Evolutionary conservation across 2,888 invertebrate species (phyloP), one percentile per base, ranked within the genome.

Genomic region (Pegoplata infirma): DNA sequence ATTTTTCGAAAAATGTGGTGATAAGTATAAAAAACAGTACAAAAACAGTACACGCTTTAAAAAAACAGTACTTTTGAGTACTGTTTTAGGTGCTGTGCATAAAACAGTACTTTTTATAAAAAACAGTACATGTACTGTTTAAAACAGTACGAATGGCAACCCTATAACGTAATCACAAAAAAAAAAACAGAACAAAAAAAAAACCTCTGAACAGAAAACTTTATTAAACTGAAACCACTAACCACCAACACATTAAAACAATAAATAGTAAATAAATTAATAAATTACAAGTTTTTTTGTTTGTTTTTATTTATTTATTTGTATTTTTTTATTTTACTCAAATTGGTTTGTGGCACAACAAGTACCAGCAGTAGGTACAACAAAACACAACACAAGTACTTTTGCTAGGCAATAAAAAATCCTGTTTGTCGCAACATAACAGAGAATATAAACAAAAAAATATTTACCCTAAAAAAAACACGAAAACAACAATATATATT

Each of bases 351-450:
- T 25, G 51, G 23, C 51, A 12, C 51, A 14, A 53, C 12, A 23
- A 5, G 8, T 7, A 32, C n/a, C n/a, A n/a, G n/a, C n/a, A n/a
- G n/a, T n/a, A n/a, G n/a, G n/a, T n/a, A n/a, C n/a, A n/a, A n/a
- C n/a, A n/a, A 25, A 21, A 23, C n/a, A 51, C 23, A 21, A 19
- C 16, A 17, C 6, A 14, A 53, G 16, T 53, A 14, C 14, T 12
- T n/a, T 25, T 53, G 32, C 51, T 53, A 53, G 25, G 51, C 51
- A 23, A 53, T 53, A 53, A 25, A 23, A 53, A 53, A 53, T 53
- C 25, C n/a, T 53, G 25, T 25, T 53, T 53, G 51, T 53, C 51
- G 51, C 51, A 53, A 53, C 25, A 53, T 53, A 53, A 53, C 25
- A 53, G 23, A n/a, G 12, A 23, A 23, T 3, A 23, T 23, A 23